These are phyloP conservation scores for Calidris pugnax DNA, from an alignment of 2,113 vertebrate species.

Conservation along the genomic window DNA sequence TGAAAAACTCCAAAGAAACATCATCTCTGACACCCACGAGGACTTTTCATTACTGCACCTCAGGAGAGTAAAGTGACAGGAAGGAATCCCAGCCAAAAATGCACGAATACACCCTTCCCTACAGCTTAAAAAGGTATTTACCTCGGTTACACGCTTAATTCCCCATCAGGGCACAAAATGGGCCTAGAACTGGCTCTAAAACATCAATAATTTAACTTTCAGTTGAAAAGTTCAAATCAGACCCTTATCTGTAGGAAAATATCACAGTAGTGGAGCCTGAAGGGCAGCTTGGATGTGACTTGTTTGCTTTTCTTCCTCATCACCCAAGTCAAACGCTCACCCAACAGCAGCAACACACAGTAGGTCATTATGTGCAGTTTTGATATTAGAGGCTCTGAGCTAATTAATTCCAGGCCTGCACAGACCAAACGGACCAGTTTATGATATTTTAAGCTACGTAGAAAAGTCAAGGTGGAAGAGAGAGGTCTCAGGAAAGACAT, in stretches of 20 bases:
- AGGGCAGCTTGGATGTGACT: background rate
- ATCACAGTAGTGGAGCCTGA: background rate
- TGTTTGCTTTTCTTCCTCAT: background rate
- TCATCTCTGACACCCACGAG: background rate
- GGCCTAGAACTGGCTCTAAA: background rate
- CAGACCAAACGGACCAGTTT: background rate
- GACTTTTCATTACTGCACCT: background rate
- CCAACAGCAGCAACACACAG: background rate
- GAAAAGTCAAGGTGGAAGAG: background rate
- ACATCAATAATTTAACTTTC: background rate
- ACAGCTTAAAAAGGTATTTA: background rate
- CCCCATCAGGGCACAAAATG: background rate
- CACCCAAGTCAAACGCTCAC: background rate
- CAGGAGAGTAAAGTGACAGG: background rate
- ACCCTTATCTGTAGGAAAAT: background rate
- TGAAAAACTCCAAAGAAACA: background rate
- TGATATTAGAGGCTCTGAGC: background rate
- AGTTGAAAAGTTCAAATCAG: background rate
- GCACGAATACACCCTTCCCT: background rate
- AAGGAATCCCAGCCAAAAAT: background rate
- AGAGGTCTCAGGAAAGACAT: background rate
- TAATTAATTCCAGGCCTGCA: background rate
- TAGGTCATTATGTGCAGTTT: rapidly evolving
- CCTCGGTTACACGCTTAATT: background rate
- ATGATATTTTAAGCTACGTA: rapidly evolving